phyloP scores from a whole-genome alignment of 2,113 vertebrate species.

The Chlorodrepanis virens region DNA sequence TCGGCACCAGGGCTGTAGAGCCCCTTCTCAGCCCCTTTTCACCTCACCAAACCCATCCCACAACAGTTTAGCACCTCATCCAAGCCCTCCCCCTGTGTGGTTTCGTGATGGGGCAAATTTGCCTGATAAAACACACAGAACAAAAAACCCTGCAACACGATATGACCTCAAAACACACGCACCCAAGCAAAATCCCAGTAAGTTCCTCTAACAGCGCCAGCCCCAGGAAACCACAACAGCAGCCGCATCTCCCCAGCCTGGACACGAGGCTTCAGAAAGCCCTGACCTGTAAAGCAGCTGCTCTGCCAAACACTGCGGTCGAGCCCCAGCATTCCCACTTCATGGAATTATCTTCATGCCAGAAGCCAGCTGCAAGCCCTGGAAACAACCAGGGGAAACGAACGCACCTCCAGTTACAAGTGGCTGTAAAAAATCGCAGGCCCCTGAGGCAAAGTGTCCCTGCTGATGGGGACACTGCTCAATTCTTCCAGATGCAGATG shows the following conservation, averaged over 20 bases:
- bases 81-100: fast-evolving
- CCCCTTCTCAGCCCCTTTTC: not conserved
- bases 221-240: not conserved
- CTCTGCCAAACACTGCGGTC: fast-evolving
- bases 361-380: not conserved
- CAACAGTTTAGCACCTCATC: not conserved
- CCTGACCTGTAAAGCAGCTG: fast-evolving
- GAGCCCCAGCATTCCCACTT: not conserved
- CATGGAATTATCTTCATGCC: not conserved
- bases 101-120: not conserved
- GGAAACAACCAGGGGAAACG: not conserved
- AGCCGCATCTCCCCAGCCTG: not conserved
- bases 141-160: fast-evolving
- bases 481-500: fast-evolving
- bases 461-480: fast-evolving
- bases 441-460: not conserved
- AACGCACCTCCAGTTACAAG: not conserved
- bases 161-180: fast-evolving
- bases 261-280: not conserved
- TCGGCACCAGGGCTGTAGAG: not conserved
- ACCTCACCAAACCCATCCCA: no score
- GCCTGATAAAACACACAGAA: fast-evolving
- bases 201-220: not conserved
- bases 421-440: fast-evolving
- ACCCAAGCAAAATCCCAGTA: not conserved